Base-by-base conservation (phyloP, 2,888 invertebrate genomes). In the Ormyrus pomaceus region DNA sequence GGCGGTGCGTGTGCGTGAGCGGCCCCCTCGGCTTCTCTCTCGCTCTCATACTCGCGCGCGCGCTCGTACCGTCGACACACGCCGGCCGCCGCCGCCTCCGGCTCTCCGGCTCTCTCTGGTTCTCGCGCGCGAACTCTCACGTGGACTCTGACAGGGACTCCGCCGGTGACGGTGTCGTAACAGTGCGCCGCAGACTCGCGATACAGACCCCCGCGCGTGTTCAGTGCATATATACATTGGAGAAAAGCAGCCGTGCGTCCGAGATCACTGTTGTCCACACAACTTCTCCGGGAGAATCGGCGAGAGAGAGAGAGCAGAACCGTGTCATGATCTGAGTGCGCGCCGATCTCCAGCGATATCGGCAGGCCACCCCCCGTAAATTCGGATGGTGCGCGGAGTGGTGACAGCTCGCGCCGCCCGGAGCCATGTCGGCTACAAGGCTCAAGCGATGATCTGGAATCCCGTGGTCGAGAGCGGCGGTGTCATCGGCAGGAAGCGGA, bases 391-490 rank as follows among this genome's bases (percentile, higher is more conserved):
- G 46, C 78, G 68, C 53, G 78, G 78, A 61, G 59, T 55, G 2
- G 53, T 72, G 0, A 13, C 55, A 11, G 73, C 59, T 13, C 50
- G 64, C 2, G 64, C 62, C 45, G 53, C 66, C 66, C 61, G 62
- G 48, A 10, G 46, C 55, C 75, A 75, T 46, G 76, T 69, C 69
- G 55, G 76, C 11, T 61, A 62, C 55, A 62, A 61, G 76, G 51
- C 71, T 19, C 19, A 19, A 5, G 59, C 70, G 58, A n/a, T 78
- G 7, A 66, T 78, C 55, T 78, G 70, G 78, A 78, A 75, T 78
- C 81, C 81, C 7, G 79, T 87, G 88, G 84, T 90, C 89, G 90
- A 89, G 88, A 85, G 89, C 89, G 53, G 89, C 88, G 82, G 89
- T 76, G 88, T 88, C 71, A 84, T 90, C 80, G 87, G 87, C 65